These are phyloP conservation scores for Portunus trituberculatus DNA, from an alignment of 1,140 invertebrate genomes.

Conservation along the genomic window DNA sequence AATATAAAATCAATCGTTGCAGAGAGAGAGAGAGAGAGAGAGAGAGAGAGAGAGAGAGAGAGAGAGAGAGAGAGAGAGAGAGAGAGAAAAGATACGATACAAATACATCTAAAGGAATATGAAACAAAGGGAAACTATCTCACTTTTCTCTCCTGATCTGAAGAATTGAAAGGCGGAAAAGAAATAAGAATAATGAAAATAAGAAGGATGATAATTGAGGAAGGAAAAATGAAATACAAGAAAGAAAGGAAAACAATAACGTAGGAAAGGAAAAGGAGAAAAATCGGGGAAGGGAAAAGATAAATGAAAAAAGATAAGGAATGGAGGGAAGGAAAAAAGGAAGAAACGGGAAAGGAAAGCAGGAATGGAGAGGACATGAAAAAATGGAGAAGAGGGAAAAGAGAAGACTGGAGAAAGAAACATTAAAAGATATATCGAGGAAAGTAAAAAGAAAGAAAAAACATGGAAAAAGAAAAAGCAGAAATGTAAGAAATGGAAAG, in stretches of 20 bases:
- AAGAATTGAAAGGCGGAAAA: too few relatives aligned
- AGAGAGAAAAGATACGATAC: neutral
- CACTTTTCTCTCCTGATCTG: too few relatives aligned
- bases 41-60: slow-evolving; percentile 53
- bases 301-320: neutral
- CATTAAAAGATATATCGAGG: neutral
- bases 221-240: too few relatives aligned
- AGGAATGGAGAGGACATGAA: neutral
- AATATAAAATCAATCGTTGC: neutral
- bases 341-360: neutral
- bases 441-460: neutral
- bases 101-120: too few relatives aligned
- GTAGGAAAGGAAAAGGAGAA: neutral
- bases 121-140: too few relatives aligned
- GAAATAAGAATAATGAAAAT: too few relatives aligned
- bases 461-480: neutral
- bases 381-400: neutral
- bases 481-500: neutral
- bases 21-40: slow-evolving; percentile 52
- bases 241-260: too few relatives aligned
- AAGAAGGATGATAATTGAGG: too few relatives aligned
- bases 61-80: slow-evolving; percentile 51
- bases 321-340: neutral
- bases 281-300: neutral
- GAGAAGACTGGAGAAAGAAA: neutral